These are phyloP conservation scores for Clivina fossor DNA, from an alignment of 2,888 invertebrate species.

Conservation along the genomic window DNA sequence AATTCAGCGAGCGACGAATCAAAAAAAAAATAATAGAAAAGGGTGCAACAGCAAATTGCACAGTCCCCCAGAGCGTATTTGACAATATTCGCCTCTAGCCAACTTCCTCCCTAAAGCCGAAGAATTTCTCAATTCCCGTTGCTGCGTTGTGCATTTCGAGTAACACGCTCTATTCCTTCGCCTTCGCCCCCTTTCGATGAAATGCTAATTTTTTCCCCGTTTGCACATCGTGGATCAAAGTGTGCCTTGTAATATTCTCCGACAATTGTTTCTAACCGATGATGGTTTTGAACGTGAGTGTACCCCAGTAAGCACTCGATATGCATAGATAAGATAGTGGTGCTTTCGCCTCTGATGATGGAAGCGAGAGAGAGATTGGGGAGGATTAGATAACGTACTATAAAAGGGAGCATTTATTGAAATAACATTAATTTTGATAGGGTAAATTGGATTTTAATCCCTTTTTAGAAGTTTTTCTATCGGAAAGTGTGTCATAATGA, in stretches of 20 bases:
- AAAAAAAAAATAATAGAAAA: slow-evolving; percentile 15
- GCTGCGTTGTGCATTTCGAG: slow-evolving; percentile 1
- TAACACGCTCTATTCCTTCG: not conserved
- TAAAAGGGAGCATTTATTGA: slow-evolving; percentile 1
- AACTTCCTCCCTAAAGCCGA: not conserved
- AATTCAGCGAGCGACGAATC: slow-evolving; percentile 1
- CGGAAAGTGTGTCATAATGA: too few relatives aligned
- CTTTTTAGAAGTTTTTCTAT: not conserved
- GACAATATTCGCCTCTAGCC: not conserved
- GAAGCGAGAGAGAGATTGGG: too few relatives aligned
- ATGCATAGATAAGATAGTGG: slow-evolving; percentile 5
- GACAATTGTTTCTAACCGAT: not conserved
- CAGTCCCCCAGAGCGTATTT: not conserved
- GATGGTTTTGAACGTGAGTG: not conserved
- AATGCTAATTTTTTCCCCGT: slow-evolving; percentile 15
- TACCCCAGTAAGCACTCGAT: not conserved
- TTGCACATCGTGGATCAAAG: slow-evolving; percentile 12
- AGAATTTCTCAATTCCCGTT: not conserved
- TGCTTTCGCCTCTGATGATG: too few relatives aligned
- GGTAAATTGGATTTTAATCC: slow-evolving; percentile 1
- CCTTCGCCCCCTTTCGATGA: not conserved
- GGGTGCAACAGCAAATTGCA: slow-evolving; percentile 13
- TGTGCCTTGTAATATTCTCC: slow-evolving; percentile 1
- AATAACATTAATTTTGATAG: slow-evolving; percentile 1
- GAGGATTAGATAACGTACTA: not conserved